phyloP scores from a whole-genome alignment of 2,113 vertebrate genomes.

The Indicator maculatus region DNA sequence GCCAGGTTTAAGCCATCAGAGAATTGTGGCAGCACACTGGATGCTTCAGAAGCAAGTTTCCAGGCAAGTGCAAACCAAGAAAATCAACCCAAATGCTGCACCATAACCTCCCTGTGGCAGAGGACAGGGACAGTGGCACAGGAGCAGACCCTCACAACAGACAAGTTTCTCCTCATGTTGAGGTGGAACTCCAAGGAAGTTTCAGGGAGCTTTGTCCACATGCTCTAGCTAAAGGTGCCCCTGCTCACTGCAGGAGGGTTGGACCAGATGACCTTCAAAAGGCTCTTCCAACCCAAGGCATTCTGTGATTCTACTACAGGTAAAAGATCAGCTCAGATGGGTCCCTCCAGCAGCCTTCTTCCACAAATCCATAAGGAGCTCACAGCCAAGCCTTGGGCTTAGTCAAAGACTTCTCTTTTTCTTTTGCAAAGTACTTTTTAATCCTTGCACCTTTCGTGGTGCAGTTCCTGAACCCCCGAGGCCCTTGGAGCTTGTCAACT shows the following conservation, averaged over 20 bases:
- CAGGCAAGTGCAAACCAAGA: not conserved
- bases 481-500: not conserved
- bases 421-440: not conserved
- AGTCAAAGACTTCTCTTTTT: not conserved
- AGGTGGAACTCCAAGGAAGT: not conserved
- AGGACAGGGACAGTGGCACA: rapidly evolving
- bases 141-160: not conserved
- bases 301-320: not conserved
- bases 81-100: not conserved
- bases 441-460: not conserved
- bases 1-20: not conserved
- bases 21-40: not conserved
- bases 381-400: not conserved
- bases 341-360: not conserved
- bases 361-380: not conserved
- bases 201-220: not conserved
- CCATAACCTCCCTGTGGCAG: not conserved
- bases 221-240: too few relatives aligned
- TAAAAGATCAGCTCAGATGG: not conserved
- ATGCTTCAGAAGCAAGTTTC: not conserved
- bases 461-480: not conserved
- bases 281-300: not conserved
- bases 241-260: too few relatives aligned
- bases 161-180: too few relatives aligned
- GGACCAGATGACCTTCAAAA: too few relatives aligned